A percentile compares a stretch with the other conserved stretches of the same genome.
These are phyloP conservation scores for Sebastes steindachneri DNA, from an alignment of 2,797 vertebrate species.

Conservation along the genomic window DNA sequence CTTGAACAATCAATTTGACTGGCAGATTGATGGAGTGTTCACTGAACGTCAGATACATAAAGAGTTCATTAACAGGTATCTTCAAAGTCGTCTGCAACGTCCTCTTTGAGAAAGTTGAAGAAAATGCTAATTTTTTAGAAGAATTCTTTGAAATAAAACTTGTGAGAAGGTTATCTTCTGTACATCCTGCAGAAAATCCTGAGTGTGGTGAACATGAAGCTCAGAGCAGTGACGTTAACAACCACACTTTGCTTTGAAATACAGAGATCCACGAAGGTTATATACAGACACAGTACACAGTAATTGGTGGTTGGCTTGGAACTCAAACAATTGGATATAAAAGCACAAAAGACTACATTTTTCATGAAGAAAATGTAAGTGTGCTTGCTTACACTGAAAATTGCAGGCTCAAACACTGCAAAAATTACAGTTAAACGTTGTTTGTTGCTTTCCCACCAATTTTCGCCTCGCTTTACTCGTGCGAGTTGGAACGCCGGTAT, in stretches of 20 bases:
- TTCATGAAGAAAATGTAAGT: not conserved
- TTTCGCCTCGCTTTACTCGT: too few species aligned
- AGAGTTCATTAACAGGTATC: slow-evolving; percentile 4
- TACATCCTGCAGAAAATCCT: not conserved
- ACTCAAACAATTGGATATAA: not conserved
- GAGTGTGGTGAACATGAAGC: not conserved
- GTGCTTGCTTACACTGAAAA: not conserved
- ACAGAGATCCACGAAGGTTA: not conserved
- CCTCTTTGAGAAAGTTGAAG: not conserved
- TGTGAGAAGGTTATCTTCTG: not conserved
- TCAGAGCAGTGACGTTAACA: not conserved
- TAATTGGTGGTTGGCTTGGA: not conserved
- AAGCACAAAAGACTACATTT: not conserved
- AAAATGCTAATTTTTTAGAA: not conserved
- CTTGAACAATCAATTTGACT: slow-evolving; percentile 54
- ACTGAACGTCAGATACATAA: slow-evolving; percentile 5
- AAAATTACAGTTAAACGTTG: too few species aligned
- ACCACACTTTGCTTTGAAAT: not conserved
- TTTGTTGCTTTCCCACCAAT: too few species aligned
- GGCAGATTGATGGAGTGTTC: slow-evolving; percentile 22
- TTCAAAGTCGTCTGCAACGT: slow-evolving; percentile 16
- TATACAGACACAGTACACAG: not conserved
- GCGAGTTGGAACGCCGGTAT: too few species aligned
- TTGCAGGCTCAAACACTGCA: not conserved
- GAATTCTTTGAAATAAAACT: not conserved